Percentiles rank a stretch among this genome's conserved stretches.
Conservation (phyloP, 2,113 vertebrate genomes). For the Lucifuga dentata region DNA sequence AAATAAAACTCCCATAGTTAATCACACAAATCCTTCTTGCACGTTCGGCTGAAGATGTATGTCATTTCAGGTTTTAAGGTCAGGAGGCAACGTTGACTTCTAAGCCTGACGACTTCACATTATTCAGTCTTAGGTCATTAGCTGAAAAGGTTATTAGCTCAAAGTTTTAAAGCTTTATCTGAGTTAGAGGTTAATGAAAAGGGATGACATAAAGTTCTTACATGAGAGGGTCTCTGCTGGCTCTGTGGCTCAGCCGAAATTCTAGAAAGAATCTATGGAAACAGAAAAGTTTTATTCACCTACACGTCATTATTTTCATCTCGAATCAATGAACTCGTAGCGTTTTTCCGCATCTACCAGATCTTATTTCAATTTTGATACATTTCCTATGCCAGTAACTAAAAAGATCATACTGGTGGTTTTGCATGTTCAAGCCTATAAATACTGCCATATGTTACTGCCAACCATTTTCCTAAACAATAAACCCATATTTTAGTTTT, state of each 20-base stretch:
- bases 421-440: too few relatives aligned
- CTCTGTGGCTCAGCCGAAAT: constrained; percentile 31
- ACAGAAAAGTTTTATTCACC: constrained; percentile 25
- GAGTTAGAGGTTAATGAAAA: constrained; percentile 50
- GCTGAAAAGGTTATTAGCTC: constrained; percentile 48
- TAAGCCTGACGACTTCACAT: constrained; percentile 44
- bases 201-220: constrained; percentile 40
- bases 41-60: constrained; percentile 44
- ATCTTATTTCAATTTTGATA: too few relatives aligned
- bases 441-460: too few relatives aligned
- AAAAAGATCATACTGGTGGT: too few relatives aligned
- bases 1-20: constrained; percentile 30
- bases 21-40: constrained; percentile 14
- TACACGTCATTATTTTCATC: too few relatives aligned
- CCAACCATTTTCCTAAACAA: too few relatives aligned
- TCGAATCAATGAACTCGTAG: too few relatives aligned
- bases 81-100: constrained; percentile 40
- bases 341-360: too few relatives aligned
- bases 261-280: constrained; percentile 20
- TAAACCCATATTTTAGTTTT: too few relatives aligned
- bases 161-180: constrained; percentile 44
- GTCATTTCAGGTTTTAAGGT: constrained; percentile 54
- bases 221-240: constrained; percentile 13
- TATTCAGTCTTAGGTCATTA: constrained; percentile 53
- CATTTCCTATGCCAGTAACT: too few relatives aligned